Percentiles rank a stretch among this genome's conserved stretches.
These are phyloP conservation scores for Xiphophorus birchmanni DNA, from an alignment of 2,797 vertebrate genomes.

Conservation along the genomic window DNA sequence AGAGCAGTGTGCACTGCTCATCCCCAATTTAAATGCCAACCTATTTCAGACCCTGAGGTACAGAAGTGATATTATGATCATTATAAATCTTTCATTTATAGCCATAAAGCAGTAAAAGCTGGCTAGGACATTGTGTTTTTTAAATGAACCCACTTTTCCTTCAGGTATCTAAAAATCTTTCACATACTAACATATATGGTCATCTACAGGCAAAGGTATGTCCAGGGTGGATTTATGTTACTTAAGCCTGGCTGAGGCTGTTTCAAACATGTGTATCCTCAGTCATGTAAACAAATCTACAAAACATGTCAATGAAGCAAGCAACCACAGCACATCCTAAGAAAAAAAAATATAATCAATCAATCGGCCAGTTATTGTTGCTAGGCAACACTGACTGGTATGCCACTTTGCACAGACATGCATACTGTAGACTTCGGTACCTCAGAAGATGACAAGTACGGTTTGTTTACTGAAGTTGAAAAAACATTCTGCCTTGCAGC, in stretches of 20 bases:
- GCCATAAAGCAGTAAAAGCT: not conserved
- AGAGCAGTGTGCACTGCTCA: slow-evolving; percentile 9
- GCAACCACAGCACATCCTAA: slow-evolving; percentile 24
- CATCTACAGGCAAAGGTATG: not conserved
- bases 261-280: not conserved
- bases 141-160: not conserved
- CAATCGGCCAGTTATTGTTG: slow-evolving; percentile 25
- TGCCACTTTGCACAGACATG: slow-evolving; percentile 9
- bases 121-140: slow-evolving; percentile 2
- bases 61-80: slow-evolving; percentile 24
- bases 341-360: slow-evolving; percentile 4
- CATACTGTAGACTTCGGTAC: slow-evolving; percentile 13
- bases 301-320: slow-evolving; percentile 33
- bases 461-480: slow-evolving; percentile 32
- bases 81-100: slow-evolving; percentile 19
- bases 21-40: slow-evolving; percentile 33
- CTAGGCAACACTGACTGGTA: slow-evolving; percentile 45
- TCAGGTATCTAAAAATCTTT: not conserved
- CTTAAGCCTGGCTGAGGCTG: not conserved
- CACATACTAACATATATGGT: not conserved
- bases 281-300: slow-evolving; percentile 16
- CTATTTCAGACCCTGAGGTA: slow-evolving; percentile 19
- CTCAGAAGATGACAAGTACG: slow-evolving; percentile 14
- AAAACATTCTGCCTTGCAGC: not conserved
- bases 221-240: not conserved